Conservation (phyloP, 2,797 vertebrate species). For the Sebastes hubbsi region DNA sequence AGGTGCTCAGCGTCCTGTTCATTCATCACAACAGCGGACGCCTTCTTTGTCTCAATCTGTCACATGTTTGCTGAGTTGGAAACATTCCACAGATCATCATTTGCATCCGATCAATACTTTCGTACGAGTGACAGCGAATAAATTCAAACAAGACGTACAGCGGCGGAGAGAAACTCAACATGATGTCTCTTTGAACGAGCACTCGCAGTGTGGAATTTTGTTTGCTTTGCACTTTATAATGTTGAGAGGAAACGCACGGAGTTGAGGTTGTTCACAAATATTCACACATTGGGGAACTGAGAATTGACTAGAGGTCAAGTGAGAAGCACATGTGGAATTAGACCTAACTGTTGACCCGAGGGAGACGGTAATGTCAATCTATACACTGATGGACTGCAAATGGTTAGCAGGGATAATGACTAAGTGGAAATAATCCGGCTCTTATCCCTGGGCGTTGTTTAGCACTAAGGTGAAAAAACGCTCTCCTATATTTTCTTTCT, state of each 20-base stretch:
- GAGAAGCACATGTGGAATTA: conserved; percentile 27
- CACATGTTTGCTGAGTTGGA: conserved; percentile 31
- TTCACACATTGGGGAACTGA: neutral
- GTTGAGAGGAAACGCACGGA: neutral
- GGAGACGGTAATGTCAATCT: conserved; percentile 33
- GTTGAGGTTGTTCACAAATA: neutral
- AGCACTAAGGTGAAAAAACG: conserved; percentile 23
- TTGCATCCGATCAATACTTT: conserved; percentile 54
- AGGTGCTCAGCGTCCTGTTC: neutral
- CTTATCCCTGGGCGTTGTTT: conserved; percentile 25
- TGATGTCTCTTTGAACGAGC: conserved; percentile 4
- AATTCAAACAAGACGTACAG: conserved; percentile 20
- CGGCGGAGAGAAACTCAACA: conserved; percentile 21
- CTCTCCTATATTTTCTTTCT: conserved; percentile 10
- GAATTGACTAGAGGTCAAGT: conserved; percentile 47
- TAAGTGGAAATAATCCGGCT: conserved; percentile 28
- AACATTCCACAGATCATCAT: conserved; percentile 51
- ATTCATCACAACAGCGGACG: conserved; percentile 1
- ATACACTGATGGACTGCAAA: conserved; percentile 47
- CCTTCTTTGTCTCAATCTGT: conserved; percentile 20
- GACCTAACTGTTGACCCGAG: conserved; percentile 26
- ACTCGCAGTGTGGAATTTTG: neutral
- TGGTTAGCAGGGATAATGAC: conserved; percentile 41
- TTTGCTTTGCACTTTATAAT: neutral
- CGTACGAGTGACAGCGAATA: conserved; percentile 26